Evolutionary conservation across 2,797 vertebrate species (phyloP), one percentile per base, ranked within the genome.

Genomic region (Meriones psammophilus): DNA sequence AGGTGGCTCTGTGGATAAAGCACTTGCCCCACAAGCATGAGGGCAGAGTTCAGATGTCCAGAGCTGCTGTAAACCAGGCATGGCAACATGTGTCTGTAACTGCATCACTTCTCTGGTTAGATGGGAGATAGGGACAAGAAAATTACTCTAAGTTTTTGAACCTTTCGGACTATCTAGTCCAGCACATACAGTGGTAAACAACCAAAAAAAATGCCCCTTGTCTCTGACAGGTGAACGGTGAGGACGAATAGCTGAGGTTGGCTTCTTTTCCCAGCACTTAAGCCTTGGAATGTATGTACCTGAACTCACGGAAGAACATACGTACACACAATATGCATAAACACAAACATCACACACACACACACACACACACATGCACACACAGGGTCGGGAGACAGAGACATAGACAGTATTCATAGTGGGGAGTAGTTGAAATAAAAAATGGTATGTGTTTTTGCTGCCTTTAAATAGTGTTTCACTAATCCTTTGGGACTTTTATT

Each of bases 131-230:
- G 1, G 71, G 24, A 56, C 84, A 56, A 8, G 22, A 71, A 46
- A 71, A 5, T 6, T 17, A 46, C 66, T 22, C 5, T 24, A n/a
- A 3, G 8, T 1, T 56, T 56, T 26, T 36, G 1, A 71, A 36
- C 8, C 13, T 36, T 56, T 24, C 8, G 18, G n/a, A 14, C 22
- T 71, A 15, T 4, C 78, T 58, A 54, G 30, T 46, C 6, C 69
- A 30, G 6, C 39, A 13, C 18, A 8, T 17, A 30, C 10, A 54
- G 42, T 15, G 33, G 7, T 56, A 22, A 56, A 36, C n/a, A 86
- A 5, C 30, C 1, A 28, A 15, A 86, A 50, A 50, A 5, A 46
- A 10, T 0, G 42, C 0, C 14, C 8, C 8, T 36, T 18, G 7
- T 71, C 33, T 9, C 33, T 22, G 50, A 9, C 2, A 24, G 83